Conservation (phyloP, 2,113 vertebrate species). For the Ciconia stormi region DNA sequence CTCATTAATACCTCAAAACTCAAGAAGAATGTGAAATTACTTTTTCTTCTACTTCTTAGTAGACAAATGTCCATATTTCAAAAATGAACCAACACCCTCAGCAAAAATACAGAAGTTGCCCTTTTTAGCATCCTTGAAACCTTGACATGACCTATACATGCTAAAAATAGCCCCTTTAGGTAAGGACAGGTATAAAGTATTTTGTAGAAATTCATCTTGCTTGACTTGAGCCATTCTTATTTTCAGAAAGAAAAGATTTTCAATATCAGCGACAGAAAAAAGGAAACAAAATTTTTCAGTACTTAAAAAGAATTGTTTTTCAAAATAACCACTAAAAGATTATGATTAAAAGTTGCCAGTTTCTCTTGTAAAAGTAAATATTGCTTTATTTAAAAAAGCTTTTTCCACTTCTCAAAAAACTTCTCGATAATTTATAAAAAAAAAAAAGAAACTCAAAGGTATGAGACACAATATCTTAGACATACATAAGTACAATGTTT, state of each 20-base stretch:
- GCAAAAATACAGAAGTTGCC: neutral
- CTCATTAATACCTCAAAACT: neutral
- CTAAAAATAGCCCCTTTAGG: neutral
- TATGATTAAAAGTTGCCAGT: neutral
- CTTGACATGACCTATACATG: neutral
- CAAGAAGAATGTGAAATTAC: neutral
- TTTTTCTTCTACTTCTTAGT: neutral
- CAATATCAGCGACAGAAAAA: neutral
- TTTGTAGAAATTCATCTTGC: neutral
- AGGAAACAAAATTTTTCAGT: fast-evolving
- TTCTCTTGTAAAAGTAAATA: neutral
- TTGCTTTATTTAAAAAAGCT: neutral
- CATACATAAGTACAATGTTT: neutral
- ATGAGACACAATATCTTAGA: neutral
- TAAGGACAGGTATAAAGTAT: neutral
- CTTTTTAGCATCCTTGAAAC: neutral
- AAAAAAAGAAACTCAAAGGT: neutral
- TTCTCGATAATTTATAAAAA: neutral
- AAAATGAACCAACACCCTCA: fast-evolving
- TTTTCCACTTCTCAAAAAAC: neutral
- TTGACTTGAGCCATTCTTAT: neutral
- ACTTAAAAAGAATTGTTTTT: neutral
- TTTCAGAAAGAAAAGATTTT: neutral
- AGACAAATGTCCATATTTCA: neutral
- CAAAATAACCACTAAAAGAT: neutral